Base-by-base conservation (phyloP, 1,140 invertebrate genomes). In the Drosophila quadrilineata region DNA sequence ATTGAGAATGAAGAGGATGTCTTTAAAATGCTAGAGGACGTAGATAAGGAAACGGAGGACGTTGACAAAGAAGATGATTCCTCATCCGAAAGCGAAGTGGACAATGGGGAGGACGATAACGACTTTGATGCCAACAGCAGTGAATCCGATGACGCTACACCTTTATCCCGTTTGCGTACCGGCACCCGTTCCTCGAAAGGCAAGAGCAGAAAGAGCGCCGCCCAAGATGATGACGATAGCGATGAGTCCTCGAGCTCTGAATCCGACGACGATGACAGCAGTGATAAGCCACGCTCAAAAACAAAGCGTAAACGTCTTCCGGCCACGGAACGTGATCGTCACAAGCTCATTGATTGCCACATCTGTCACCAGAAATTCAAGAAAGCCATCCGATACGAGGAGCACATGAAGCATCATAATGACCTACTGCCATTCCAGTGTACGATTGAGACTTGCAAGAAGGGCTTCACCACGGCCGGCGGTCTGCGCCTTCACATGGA, bases 1-100 rank as follows among this genome's bases (percentile, higher is more conserved):
- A 76, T 88, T 14, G 87, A 88, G 46, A 88, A 84, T 35, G 87
- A 85, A 38, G 87, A 88, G 14, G 87, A 88, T 43, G 87, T 88
- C 1, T 88, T 88, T 6, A 88, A 88, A 40, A 88, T 88, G 87
- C 45, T 88, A 9, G 87, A 88, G 16, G 62, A 66, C 35, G 82
- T 87, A 0, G 87, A 88, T n/a, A 88, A 85, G 41, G 85, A 88
- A 10, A 77, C 69, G 3, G 82, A 74, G 6, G 70, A 75, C 17
- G 79, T 71, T 0, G 75, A 76, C 3, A 75, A 63, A 22, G 68
- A 64, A 3, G 50, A 53, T 8, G 70, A 73, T 0, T 58, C 67
- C 1, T 67, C 72, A 0, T 56, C 56, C 3, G 82, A 87, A 10
- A 76, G 64, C 14, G 75, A 74, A 3, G 17, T n/a, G 4, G 38